These are phyloP conservation scores for Stictonetta naevosa DNA, from an alignment of 2,113 vertebrate genomes.

Conservation along the genomic window DNA sequence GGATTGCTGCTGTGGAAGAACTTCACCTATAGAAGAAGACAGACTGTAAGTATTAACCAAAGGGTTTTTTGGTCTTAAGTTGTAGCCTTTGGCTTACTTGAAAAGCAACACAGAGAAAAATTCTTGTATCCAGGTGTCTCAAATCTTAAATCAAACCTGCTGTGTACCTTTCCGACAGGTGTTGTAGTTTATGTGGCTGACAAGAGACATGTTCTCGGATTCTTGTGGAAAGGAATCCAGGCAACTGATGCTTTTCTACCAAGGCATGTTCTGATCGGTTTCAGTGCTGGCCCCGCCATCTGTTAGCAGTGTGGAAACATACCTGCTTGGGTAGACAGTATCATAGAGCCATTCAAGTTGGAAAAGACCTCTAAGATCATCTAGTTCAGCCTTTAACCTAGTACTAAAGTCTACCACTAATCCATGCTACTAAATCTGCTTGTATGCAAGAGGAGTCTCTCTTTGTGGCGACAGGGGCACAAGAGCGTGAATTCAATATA, in stretches of 20 bases:
- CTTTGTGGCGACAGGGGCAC: background rate
- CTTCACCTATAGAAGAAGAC: conserved; percentile 91
- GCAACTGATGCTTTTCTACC: background rate
- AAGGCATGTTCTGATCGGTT: background rate
- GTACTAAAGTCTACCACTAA: too few relatives aligned
- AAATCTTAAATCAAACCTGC: background rate
- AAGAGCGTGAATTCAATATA: background rate
- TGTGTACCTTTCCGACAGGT: background rate
- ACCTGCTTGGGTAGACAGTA: background rate
- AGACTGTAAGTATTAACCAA: conserved; percentile 85
- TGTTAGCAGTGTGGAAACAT: background rate
- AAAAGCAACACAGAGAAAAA: background rate
- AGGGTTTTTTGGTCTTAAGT: background rate
- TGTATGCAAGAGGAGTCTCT: background rate
- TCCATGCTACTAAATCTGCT: too few relatives aligned
- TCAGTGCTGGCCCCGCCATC: background rate
- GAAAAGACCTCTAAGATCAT: too few relatives aligned
- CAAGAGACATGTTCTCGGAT: background rate
- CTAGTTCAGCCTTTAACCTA: too few relatives aligned
- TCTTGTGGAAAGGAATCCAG: background rate
- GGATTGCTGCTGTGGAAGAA: conserved; percentile 97
- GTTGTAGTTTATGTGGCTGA: background rate
- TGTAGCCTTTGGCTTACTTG: background rate
- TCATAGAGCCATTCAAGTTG: too few relatives aligned
- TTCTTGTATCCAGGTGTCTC: background rate